Evolutionary conservation across 1,140 invertebrate genomes (phyloP), one percentile per base, ranked within the genome.

Genomic region (Stegodyphus dumicola): DNA sequence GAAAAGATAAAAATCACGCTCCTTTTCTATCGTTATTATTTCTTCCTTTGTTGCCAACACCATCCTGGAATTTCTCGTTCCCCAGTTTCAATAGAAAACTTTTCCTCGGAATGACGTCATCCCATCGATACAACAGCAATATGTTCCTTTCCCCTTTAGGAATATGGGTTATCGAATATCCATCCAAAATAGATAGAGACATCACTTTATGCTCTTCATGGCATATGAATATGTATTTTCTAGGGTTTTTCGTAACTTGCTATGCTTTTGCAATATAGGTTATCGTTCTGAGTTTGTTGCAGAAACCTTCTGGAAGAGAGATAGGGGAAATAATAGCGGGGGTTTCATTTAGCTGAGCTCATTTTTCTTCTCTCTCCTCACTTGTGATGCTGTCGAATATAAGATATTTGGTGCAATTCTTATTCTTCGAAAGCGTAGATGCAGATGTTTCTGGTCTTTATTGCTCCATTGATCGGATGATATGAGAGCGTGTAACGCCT

Each of bases 221-320:
- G 66, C 60, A 83, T 67, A 83, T 83, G 80, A 83, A 75, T 83
- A 83, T 83, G 80, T 67, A 83, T 83, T 71, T 83, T 83, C 56
- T 75, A 75, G 65, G 64, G 80, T 13, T 70, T 83, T 75, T 75
- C 33, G 33, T 33, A 33, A 33, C 33, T 33, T 33, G 33, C 33
- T 1, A 33, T 33, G 33, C 33, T 33, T 33, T 33, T 3, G 33
- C 33, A 33, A 33, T 33, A 33, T 33, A 33, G 33, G 33, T 33
- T 33, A 33, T 33, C 33, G 33, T 33, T 33, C 33, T 33, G 33
- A 33, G 33, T 3, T 33, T 33, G 33, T 33, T 33, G 33, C 33
- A 33, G 33, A 33, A 33, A 33, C 33, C 33, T 33, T 1, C 33
- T 33, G 33, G 33, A 33, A 33, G 33, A 33, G 33, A 33, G 33